Evolutionary conservation across 2,113 vertebrate genomes (phyloP), one percentile per base, ranked within the genome.

Genomic region (Platysteira castanea): DNA sequence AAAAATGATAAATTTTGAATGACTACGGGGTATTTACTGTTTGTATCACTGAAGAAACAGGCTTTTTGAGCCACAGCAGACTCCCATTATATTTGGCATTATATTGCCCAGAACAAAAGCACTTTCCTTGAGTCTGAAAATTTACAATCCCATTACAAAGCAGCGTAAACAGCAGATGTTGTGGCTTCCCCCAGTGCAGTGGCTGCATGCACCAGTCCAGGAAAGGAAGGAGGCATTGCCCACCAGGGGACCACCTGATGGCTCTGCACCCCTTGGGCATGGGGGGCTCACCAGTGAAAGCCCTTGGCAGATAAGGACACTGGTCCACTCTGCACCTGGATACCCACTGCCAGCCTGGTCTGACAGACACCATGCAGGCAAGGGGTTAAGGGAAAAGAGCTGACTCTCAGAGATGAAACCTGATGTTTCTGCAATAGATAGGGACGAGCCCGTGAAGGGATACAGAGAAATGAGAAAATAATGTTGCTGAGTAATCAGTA

Each of bases 201-300:
- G 11, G 11, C 56, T 0, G 0, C 0, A 0, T 41, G 54, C 22
- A 60, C n/a, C n/a, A n/a, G 23, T 3, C 23, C 79, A 70, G 79
- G 63, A 90, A 88, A 80, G 19, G 41, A n/a, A 87, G 69, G 39
- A 78, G 56, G 68, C 42, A 60, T 10, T 8, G 3, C 50, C 33
- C 50, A 44, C 64, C 33, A 13, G 1, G 20, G 44, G 52, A 84
- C 47, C n/a, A 60, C 42, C 20, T 0, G 0, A 44, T 12, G 30
- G 50, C 63, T 77, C 80, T 73, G 75, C 3, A 1, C 10, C 27
- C 35, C 65, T 3, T 3, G 1, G 10, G 18, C 3, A 1, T 1
- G 4, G 15, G 26, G 21, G 39, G 15, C 4, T 87, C 39, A 44
- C 46, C 64, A 23, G 50, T 7, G 3, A 80, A 73, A 76, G 18